Conservation (phyloP, 92 coral and sea anemone species). For the Paragorgia papillata region DNA sequence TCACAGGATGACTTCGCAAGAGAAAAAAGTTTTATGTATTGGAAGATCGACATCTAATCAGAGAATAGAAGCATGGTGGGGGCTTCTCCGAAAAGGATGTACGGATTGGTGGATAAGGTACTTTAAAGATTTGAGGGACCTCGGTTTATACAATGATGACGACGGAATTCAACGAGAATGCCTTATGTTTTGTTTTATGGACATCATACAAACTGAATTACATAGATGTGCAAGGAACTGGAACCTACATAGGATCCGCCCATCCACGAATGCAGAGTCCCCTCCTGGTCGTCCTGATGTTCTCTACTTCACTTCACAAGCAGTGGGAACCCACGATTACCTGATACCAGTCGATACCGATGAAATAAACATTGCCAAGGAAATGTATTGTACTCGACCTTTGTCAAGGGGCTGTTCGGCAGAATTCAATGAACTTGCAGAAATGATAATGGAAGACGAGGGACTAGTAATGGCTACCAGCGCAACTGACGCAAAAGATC, state of each 20-base stretch:
- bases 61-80: conserved; percentile 11
- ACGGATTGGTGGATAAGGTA: conserved; percentile 9
- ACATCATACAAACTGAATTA: background rate
- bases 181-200: conserved; percentile 18
- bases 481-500: conserved; percentile 51
- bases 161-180: background rate
- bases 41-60: conserved; percentile 2
- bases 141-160: conserved; percentile 5
- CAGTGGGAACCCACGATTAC: background rate
- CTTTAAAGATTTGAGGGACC: conserved; percentile 35
- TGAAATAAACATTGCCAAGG: conserved; percentile 51
- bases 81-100: background rate
- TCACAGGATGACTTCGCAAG: background rate
- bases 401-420: conserved; percentile 56
- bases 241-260: conserved; percentile 26
- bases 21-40: conserved; percentile 5
- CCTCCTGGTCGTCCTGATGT: conserved; percentile 36
- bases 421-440: conserved; percentile 62
- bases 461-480: conserved; percentile 58
- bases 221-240: background rate
- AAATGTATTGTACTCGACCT: conserved; percentile 50
- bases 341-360: conserved; percentile 1
- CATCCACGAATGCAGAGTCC: conserved; percentile 19
- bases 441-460: conserved; percentile 66
- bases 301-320: conserved; percentile 4